Conservation (phyloP, 2,797 vertebrate species). For the Momotus momota region DNA sequence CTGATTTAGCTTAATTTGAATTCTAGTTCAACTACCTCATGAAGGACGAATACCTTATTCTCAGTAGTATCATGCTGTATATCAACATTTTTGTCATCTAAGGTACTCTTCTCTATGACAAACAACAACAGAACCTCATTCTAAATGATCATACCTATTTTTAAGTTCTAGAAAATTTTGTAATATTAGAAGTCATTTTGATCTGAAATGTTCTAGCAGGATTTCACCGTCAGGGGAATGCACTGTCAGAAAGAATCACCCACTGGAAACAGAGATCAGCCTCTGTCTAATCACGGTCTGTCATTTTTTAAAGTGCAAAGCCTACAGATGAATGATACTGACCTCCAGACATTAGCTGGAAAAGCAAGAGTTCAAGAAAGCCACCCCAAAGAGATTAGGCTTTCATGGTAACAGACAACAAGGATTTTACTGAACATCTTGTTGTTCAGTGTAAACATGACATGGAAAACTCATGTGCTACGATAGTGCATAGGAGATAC, state of each 20-base stretch:
- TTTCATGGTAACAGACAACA: background rate
- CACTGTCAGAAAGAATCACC: constrained; percentile 34
- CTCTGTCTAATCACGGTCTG: background rate
- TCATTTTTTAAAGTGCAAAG: constrained; percentile 38
- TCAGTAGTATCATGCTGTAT: background rate
- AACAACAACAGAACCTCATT: background rate
- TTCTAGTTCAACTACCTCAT: background rate
- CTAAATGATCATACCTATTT: background rate
- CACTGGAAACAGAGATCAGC: constrained; percentile 15
- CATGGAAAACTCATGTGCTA: background rate
- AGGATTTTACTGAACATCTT: background rate
- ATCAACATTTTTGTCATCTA: background rate
- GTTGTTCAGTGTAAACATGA: background rate
- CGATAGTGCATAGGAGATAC: background rate
- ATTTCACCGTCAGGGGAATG: constrained; percentile 20
- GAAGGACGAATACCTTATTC: background rate
- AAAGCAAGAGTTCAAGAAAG: constrained; percentile 9
- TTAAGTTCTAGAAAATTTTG: background rate
- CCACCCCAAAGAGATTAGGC: background rate
- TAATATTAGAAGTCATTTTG: background rate
- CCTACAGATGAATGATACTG: constrained; percentile 16
- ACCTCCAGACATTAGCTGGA: background rate
- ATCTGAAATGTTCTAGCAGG: constrained; percentile 21
- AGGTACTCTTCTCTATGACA: background rate
- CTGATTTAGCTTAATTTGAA: background rate